Percentiles rank a stretch among this genome's conserved stretches.
Evolutionary conservation across 2,113 vertebrate genomes (phyloP).

Genomic region (Pao palembangensis): DNA sequence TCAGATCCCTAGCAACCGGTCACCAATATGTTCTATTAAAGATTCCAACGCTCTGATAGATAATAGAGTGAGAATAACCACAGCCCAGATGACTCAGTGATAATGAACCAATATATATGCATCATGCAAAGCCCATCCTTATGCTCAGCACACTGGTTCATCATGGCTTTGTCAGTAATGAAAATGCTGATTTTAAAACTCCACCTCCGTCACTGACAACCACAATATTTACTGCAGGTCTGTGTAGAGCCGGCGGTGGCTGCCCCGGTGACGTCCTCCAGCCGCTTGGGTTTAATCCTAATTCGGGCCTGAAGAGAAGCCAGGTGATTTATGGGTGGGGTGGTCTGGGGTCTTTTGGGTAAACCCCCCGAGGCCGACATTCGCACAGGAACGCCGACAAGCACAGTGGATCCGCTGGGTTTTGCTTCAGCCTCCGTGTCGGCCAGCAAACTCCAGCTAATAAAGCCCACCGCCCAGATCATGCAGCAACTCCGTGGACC

Average conservation of each 20-base stretch:
- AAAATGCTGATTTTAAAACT: constrained; percentile 31
- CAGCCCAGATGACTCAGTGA: constrained; percentile 66
- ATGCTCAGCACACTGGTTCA: constrained; percentile 49
- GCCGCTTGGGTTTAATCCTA: constrained; percentile 45
- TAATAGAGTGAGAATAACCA: constrained; percentile 43
- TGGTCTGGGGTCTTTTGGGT: constrained; percentile 42
- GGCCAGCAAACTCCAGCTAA: constrained; percentile 55
- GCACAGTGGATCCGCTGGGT: constrained; percentile 47
- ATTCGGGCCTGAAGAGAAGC: constrained; percentile 48
- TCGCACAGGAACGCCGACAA: constrained; percentile 55
- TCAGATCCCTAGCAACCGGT: neutral
- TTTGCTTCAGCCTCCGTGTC: constrained; percentile 52
- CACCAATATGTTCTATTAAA: constrained; percentile 46
- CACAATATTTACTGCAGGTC: constrained; percentile 8
- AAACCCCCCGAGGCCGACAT: constrained; percentile 54
- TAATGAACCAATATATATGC: constrained; percentile 77
- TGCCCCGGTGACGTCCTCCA: too few species aligned
- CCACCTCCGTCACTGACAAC: constrained; percentile 24
- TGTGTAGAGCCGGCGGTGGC: neutral
- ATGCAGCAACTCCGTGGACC: constrained; percentile 19
- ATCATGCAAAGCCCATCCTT: constrained; percentile 61
- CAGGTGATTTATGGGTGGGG: constrained; percentile 40
- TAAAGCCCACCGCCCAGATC: constrained; percentile 50
- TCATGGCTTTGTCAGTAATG: constrained; percentile 49
- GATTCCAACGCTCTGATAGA: constrained; percentile 62